Percentiles rank a stretch among this genome's conserved stretches.
These are phyloP conservation scores for Calameuta pallipes DNA, from an alignment of 2,888 invertebrate species.

Conservation along the genomic window DNA sequence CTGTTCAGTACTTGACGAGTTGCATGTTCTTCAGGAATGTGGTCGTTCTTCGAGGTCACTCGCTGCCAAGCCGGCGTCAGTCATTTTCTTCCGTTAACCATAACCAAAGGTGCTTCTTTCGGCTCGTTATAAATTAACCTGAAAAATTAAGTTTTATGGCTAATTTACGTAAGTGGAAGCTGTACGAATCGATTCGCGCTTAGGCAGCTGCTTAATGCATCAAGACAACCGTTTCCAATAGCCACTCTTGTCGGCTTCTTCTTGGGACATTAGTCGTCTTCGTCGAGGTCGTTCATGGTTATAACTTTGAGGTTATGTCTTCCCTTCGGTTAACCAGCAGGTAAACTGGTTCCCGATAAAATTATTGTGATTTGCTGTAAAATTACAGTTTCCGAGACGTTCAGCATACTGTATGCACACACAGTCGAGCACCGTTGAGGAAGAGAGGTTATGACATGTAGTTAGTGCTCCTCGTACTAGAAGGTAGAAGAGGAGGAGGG, in stretches of 20 bases:
- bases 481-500: conserved; percentile 8
- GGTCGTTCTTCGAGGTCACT: neutral
- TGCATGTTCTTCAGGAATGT: neutral
- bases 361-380: neutral
- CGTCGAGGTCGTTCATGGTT: neutral
- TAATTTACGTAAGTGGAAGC: neutral
- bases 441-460: conserved; percentile 1
- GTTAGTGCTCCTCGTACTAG: conserved; percentile 12
- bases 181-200: neutral
- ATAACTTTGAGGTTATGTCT: neutral
- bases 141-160: neutral
- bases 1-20: neutral
- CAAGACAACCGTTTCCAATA: neutral
- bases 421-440: neutral
- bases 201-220: neutral
- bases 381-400: conserved; percentile 3
- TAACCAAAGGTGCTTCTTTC: neutral
- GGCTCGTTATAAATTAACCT: neutral
- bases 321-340: neutral
- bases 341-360: conserved; percentile 6
- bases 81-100: neutral
- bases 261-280: neutral
- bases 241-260: neutral
- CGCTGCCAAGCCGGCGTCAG: neutral
- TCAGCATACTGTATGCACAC: neutral